phyloP scores from a whole-genome alignment of 1,140 invertebrate species.

The Drosophila nasuta region DNA sequence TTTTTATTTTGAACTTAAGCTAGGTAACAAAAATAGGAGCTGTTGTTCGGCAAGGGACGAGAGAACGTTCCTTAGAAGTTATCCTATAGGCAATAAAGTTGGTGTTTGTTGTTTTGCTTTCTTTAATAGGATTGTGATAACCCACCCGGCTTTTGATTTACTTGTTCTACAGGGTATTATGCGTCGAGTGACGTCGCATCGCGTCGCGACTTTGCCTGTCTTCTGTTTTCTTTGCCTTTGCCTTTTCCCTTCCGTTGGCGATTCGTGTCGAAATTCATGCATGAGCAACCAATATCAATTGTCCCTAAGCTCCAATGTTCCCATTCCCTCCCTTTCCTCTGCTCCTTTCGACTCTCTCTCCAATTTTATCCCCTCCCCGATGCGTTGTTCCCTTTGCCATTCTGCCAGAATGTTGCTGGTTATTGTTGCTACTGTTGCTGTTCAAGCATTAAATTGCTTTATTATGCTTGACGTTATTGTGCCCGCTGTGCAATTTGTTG shows the following conservation, averaged over 20 bases:
- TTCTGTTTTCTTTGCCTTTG: not conserved
- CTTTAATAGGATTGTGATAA: not conserved
- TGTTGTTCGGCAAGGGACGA: no score
- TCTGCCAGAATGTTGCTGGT: slow-evolving; percentile 6
- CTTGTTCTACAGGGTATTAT: not conserved
- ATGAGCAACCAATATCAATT: slow-evolving; percentile 60
- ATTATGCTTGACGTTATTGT: slow-evolving; percentile 76
- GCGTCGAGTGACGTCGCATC: no score
- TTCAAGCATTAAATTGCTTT: slow-evolving; percentile 77
- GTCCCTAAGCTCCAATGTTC: slow-evolving; percentile 10
- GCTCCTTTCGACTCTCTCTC: no score
- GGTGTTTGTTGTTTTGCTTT: no score
- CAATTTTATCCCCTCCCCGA: no score
- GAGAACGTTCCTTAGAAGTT: no score
- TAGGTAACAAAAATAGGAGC: no score
- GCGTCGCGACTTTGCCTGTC: not conserved
- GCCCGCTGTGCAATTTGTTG: slow-evolving; percentile 68
- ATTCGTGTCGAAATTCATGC: slow-evolving; percentile 67
- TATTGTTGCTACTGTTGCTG: slow-evolving; percentile 50
- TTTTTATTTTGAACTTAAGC: no score
- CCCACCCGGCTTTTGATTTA: not conserved
- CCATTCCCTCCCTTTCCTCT: not conserved
- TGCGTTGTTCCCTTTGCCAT: not conserved
- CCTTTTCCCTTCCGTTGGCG: slow-evolving; percentile 2
- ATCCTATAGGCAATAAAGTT: no score